phyloP scores from a whole-genome alignment of 2,888 invertebrate species.

The Callinectes sapidus region DNA sequence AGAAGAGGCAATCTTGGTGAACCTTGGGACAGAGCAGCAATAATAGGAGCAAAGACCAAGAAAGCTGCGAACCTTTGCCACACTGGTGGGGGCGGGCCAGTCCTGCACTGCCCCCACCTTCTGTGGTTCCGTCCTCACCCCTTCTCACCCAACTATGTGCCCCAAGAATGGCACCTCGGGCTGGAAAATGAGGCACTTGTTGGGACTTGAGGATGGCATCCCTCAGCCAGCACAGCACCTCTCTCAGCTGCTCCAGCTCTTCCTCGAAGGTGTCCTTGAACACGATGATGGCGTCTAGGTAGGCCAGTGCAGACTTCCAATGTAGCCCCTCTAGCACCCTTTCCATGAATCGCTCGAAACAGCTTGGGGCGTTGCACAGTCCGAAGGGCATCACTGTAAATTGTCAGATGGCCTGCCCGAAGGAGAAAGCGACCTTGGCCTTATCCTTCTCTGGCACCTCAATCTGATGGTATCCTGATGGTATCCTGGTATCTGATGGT shows the following conservation, averaged over 20 bases:
- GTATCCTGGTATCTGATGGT: background rate
- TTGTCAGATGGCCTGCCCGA: background rate
- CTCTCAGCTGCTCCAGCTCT: slow-evolving; percentile 39
- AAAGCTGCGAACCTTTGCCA: too few relatives aligned
- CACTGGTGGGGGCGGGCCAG: too few relatives aligned
- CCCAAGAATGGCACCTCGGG: slow-evolving; percentile 18
- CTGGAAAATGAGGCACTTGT: slow-evolving; percentile 3
- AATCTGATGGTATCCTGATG: background rate
- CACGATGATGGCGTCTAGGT: background rate
- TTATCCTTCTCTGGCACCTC: background rate
- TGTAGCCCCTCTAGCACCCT: background rate
- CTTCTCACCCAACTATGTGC: background rate
- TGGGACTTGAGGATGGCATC: background rate
- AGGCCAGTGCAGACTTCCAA: background rate
- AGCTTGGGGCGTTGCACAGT: slow-evolving; percentile 1
- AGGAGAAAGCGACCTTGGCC: background rate
- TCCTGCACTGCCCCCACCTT: too few relatives aligned
- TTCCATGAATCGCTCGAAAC: slow-evolving; percentile 30
- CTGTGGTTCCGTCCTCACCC: background rate
- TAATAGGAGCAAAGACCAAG: too few relatives aligned
- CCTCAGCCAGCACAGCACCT: background rate
- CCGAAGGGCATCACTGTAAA: background rate
- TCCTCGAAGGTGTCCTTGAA: slow-evolving; percentile 5
- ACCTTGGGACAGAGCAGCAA: too few relatives aligned
- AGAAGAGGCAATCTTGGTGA: background rate